Conservation (phyloP, 2,113 vertebrate genomes). For the Ptilonorhynchus violaceus region DNA sequence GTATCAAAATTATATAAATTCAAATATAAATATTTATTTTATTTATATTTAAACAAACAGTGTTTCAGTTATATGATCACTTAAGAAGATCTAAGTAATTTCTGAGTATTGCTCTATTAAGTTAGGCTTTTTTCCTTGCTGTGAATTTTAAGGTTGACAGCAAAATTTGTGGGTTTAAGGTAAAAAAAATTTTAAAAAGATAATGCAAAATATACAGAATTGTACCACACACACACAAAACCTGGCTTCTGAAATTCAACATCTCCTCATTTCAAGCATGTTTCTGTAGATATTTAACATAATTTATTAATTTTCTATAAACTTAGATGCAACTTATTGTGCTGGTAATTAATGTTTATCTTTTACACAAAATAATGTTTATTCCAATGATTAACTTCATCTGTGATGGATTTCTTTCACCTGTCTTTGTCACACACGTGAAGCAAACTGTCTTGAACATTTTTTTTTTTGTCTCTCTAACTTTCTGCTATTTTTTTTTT, state of each 20-base stretch:
- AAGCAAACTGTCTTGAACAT: not conserved
- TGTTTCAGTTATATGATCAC: not conserved
- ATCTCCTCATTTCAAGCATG: not conserved
- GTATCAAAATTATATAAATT: not conserved
- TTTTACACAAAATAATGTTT: not conserved
- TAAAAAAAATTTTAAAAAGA: not conserved
- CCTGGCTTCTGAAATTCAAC: not conserved
- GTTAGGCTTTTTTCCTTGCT: not conserved
- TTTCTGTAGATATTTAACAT: not conserved
- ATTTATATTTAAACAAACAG: not conserved
- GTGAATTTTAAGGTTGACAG: not conserved
- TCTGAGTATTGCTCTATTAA: not conserved
- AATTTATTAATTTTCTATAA: not conserved
- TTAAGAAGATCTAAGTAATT: not conserved
- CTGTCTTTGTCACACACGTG: not conserved
- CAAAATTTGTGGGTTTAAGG: not conserved
- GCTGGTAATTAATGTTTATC: not conserved
- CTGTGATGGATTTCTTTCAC: not conserved
- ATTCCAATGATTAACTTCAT: not conserved
- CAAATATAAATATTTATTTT: not conserved
- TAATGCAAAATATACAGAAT: not conserved
- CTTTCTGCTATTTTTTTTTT: too few relatives aligned
- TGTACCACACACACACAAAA: not conserved
- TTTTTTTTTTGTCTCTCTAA: not conserved
- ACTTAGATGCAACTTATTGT: not conserved